Evolutionary conservation across 2,888 invertebrate genomes (phyloP), one percentile per base, ranked within the genome.

Genomic region (Melanostoma scalare): DNA sequence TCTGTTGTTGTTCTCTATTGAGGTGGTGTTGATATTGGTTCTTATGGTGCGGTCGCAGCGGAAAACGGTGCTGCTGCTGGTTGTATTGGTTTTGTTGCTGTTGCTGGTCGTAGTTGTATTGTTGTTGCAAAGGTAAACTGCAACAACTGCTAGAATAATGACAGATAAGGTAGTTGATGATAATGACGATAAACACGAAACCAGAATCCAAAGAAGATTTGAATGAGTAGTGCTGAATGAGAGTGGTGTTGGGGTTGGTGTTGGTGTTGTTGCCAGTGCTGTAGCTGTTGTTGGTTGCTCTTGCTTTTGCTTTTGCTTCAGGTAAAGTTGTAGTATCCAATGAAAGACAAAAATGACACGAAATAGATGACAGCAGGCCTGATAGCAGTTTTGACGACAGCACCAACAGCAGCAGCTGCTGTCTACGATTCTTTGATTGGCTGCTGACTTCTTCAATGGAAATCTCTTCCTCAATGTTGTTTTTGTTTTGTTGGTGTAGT

Each of bases 211-310:
- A 60, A 48, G 53, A 10, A 55, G 52, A 33, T 35, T 53, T 53
- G 10, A 53, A 55, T 48, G 10, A 42, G 36, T 61, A 72, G n/a
- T 36, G 30, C 33, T 31, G 8, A 10, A 50, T 38, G 69, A 60
- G 33, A 20, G 1, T 20, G 20, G 20, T 20, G 20, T 20, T 20
- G 1, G 30, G 6, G n/a, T 31, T 58, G 56, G 36, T 42, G n/a
- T n/a, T 52, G 65, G 56, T 42, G 73, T 67, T 87, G 85, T 85
- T 86, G 86, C 77, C 67, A 79, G 58, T 71, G 60, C 79, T 67
- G 67, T 67, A 58, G 71, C 63, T 60, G 63, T 44, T 69, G 67
- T 58, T 20, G 20, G 20, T 20, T 20, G 20, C 20, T 20, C 20
- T 20, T 20, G 20, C 1, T 20, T 20, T 20, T 20, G 20, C 20